These are phyloP conservation scores for Chaetodon trifasciatus DNA, from an alignment of 2,797 vertebrate genomes.

Conservation along the genomic window DNA sequence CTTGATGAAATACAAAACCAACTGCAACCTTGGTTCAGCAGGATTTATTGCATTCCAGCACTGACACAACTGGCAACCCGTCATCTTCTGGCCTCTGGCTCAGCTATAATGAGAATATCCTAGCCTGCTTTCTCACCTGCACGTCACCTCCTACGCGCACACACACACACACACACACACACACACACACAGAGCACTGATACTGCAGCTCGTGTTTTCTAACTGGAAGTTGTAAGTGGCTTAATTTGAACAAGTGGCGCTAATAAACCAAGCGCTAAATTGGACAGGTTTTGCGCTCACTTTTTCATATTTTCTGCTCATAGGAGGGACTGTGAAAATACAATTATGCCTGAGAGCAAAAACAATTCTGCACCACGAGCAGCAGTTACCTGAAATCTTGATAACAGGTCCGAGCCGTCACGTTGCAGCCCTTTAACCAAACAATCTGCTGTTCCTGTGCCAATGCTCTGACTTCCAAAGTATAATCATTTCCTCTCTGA, in stretches of 20 bases:
- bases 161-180: slow-evolving; percentile 6
- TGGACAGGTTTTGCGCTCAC: slow-evolving; percentile 30
- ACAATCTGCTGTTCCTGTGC: not conserved
- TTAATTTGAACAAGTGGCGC: slow-evolving; percentile 41
- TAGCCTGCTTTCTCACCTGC: slow-evolving; percentile 47
- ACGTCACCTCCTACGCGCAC: slow-evolving; percentile 18
- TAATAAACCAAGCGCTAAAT: slow-evolving; percentile 41
- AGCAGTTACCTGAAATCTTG: not conserved
- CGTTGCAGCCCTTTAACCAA: not conserved
- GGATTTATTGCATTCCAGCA: slow-evolving; percentile 71
- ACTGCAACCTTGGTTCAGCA: slow-evolving; percentile 43
- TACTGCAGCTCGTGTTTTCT: slow-evolving; percentile 21
- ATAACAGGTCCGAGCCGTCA: not conserved
- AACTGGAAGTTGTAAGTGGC: slow-evolving; percentile 35
- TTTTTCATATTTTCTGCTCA: not conserved
- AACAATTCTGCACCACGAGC: not conserved
- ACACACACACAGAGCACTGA: not conserved
- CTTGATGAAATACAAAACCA: slow-evolving; percentile 53
- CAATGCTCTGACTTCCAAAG: slow-evolving; percentile 2
- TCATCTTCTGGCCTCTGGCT: slow-evolving; percentile 61
- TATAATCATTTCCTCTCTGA: slow-evolving; percentile 9
- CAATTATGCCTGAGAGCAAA: not conserved
- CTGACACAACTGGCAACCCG: slow-evolving; percentile 49
- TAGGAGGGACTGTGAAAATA: not conserved
- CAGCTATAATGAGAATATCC: slow-evolving; percentile 55